Evolutionary conservation across 2,888 invertebrate species (phyloP).

Genomic region (Eubasilissa splendida): DNA sequence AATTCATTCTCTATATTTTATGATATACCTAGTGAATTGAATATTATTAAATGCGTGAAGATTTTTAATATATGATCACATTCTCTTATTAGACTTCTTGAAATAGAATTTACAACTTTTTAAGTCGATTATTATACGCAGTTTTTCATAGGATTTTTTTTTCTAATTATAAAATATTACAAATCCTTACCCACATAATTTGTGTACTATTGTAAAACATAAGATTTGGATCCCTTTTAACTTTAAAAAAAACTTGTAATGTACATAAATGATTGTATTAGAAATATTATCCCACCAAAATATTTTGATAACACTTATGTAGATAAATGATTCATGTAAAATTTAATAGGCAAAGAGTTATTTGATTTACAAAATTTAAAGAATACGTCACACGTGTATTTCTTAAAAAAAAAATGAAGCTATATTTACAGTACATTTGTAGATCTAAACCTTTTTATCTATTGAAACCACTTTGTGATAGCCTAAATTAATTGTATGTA

Average conservation of each 20-base stretch:
- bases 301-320: conserved; percentile 7
- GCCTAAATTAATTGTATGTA: conserved; percentile 26
- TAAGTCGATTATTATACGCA: conserved; percentile 2
- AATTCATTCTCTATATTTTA: conserved; percentile 1
- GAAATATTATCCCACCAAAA: not conserved
- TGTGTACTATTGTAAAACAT: too few relatives aligned
- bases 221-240: not conserved
- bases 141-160: not conserved
- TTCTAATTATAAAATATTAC: too few relatives aligned
- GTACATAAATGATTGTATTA: not conserved
- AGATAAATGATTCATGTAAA: conserved; percentile 20
- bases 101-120: conserved; percentile 8
- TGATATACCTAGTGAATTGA: not conserved
- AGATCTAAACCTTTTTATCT: conserved; percentile 11
- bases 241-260: not conserved
- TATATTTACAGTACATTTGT: conserved; percentile 21
- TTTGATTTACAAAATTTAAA: not conserved
- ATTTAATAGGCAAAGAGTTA: not conserved
- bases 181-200: not conserved
- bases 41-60: not conserved
- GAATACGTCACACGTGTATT: not conserved
- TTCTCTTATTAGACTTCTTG: conserved; percentile 12
- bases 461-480: conserved; percentile 32
- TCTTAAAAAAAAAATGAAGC: not conserved
- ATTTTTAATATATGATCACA: conserved; percentile 12